phyloP scores from a whole-genome alignment of 1,140 invertebrate species.

The Brachionus angularis region DNA sequence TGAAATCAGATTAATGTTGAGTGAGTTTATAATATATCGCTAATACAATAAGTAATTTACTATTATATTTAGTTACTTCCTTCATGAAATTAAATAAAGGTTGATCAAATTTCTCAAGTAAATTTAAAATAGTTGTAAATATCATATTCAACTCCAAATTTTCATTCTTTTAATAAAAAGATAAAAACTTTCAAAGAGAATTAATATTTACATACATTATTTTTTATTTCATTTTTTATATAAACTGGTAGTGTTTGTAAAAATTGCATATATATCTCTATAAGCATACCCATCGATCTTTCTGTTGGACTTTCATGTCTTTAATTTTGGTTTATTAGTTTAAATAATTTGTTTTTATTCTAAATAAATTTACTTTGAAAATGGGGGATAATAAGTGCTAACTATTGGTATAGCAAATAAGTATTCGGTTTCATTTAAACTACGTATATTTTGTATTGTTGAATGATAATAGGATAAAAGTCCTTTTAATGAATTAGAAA shows the following conservation, averaged over 20 bases:
- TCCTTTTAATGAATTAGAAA: conserved; percentile 29
- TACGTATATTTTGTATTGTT: conserved; percentile 1
- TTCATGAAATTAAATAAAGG: background rate
- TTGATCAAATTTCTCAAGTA: conserved; percentile 19
- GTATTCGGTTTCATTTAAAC: conserved; percentile 34
- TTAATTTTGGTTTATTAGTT: background rate
- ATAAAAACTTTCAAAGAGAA: background rate
- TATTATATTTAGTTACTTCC: conserved; percentile 5
- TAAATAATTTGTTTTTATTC: background rate
- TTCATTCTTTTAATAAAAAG: conserved; percentile 9
- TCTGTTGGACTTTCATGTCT: conserved; percentile 43
- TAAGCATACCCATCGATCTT: conserved; percentile 26
- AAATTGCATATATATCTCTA: conserved; percentile 39
- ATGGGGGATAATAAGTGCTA: conserved; percentile 10
- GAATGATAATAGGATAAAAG: conserved; percentile 42
- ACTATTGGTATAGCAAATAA: conserved; percentile 36
- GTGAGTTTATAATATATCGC: no score
- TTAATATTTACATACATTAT: background rate
- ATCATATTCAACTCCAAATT: conserved; percentile 27
- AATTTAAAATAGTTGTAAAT: background rate
- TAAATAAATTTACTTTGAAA: conserved; percentile 8
- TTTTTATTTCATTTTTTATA: conserved; percentile 13
- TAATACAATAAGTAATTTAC: conserved; percentile 3
- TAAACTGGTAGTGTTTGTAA: conserved; percentile 17
- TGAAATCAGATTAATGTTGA: no score